These are phyloP conservation scores for Balaeniceps rex DNA, from an alignment of 2,113 vertebrate genomes.

Conservation along the genomic window DNA sequence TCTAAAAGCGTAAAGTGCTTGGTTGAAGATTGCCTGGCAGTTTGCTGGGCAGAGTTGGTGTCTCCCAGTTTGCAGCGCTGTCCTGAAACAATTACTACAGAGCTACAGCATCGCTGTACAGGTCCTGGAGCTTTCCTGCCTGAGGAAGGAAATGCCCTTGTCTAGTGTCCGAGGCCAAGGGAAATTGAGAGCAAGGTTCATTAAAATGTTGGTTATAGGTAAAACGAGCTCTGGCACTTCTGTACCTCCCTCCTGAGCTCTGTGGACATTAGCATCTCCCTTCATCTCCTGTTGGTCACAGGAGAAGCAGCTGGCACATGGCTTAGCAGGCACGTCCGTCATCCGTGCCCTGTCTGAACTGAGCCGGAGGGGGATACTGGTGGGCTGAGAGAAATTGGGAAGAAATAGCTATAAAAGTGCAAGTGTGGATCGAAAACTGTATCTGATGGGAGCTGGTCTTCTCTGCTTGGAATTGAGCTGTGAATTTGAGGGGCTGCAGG, in stretches of 20 bases:
- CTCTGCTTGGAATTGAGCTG: neutral
- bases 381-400: neutral
- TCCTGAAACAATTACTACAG: accelerated
- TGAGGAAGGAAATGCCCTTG: neutral
- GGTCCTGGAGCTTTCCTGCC: neutral
- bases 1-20: neutral
- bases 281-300: neutral
- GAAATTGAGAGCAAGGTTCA: neutral
- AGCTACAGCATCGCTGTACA: accelerated
- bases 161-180: neutral
- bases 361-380: neutral
- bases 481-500: neutral
- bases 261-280: accelerated
- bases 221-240: neutral
- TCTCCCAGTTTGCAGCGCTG: neutral
- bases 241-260: neutral
- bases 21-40: neutral
- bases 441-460: neutral
- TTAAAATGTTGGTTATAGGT: neutral
- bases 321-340: neutral
- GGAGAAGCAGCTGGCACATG: neutral
- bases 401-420: neutral
- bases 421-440: neutral
- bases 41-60: neutral
- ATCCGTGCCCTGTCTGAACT: neutral